phyloP scores from a whole-genome alignment of 1,140 invertebrate genomes.

The Pseudomyrmex gracilis region DNA sequence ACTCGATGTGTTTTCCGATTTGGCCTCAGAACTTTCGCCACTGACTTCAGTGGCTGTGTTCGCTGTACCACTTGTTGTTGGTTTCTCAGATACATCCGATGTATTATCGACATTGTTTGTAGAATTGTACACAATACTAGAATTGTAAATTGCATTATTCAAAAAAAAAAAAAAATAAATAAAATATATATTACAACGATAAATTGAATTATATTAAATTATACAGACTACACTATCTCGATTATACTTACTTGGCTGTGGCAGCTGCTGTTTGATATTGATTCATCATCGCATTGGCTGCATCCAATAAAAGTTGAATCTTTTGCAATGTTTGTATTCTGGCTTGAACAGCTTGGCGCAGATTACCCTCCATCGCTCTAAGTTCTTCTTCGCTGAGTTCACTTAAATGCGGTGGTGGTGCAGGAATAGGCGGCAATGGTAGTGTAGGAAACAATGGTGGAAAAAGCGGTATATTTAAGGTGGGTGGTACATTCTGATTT shows the following conservation, averaged over 20 bases:
- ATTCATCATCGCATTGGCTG: slow-evolving; percentile 84
- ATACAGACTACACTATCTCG: too few species aligned
- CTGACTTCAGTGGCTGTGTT: neutral
- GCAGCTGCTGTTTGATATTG: slow-evolving; percentile 83
- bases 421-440: slow-evolving; percentile 91
- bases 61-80: slow-evolving; percentile 36
- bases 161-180: slow-evolving; percentile 35
- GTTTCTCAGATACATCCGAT: slow-evolving; percentile 41
- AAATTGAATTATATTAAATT: too few species aligned
- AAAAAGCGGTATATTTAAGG: slow-evolving; percentile 85
- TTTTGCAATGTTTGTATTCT: slow-evolving; percentile 89
- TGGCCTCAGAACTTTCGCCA: slow-evolving; percentile 31
- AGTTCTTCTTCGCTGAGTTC: slow-evolving; percentile 94
- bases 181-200: neutral
- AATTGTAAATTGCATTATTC: slow-evolving; percentile 47
- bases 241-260: slow-evolving; percentile 79
- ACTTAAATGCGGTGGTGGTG: slow-evolving; percentile 89
- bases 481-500: slow-evolving; percentile 81
- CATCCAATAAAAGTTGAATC: slow-evolving; percentile 82
- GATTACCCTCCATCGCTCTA: slow-evolving; percentile 93
- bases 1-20: neutral
- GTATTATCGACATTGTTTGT: slow-evolving; percentile 45
- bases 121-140: slow-evolving; percentile 75
- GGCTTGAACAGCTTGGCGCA: slow-evolving; percentile 95
- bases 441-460: slow-evolving; percentile 87